These are phyloP conservation scores for Morpho helenor DNA, from an alignment of 2,888 invertebrate genomes.

Conservation along the genomic window DNA sequence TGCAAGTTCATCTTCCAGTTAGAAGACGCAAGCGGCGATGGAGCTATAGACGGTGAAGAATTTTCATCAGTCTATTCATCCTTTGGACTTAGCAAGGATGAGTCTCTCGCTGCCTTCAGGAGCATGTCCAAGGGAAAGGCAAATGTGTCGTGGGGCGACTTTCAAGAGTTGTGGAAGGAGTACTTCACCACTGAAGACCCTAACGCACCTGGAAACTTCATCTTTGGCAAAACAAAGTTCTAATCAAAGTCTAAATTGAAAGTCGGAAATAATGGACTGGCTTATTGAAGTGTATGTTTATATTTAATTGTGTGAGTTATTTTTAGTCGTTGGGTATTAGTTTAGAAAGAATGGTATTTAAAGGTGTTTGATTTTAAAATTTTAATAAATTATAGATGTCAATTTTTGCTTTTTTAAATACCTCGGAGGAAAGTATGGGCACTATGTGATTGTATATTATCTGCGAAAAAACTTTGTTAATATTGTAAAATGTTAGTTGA, in stretches of 20 bases:
- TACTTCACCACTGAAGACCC: slow-evolving; percentile 90
- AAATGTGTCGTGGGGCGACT: slow-evolving; percentile 86
- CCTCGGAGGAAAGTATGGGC: too few species aligned
- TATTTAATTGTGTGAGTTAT: too few species aligned
- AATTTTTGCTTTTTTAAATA: too few species aligned
- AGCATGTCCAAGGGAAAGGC: slow-evolving; percentile 88
- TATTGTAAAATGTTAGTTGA: too few species aligned
- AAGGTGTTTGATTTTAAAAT: too few species aligned
- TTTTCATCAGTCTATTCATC: slow-evolving; percentile 89
- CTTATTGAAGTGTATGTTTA: too few species aligned
- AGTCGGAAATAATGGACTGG: too few species aligned
- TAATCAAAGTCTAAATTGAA: slow-evolving; percentile 48
- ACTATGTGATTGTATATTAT: too few species aligned
- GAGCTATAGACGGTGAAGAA: slow-evolving; percentile 87
- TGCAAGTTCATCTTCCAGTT: slow-evolving; percentile 93
- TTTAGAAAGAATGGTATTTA: too few species aligned
- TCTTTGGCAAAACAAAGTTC: slow-evolving; percentile 89
- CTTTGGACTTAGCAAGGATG: slow-evolving; percentile 86
- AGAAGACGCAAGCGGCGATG: slow-evolving; percentile 91
- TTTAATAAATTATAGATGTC: too few species aligned
- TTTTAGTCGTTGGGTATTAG: too few species aligned
- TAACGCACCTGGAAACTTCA: slow-evolving; percentile 89
- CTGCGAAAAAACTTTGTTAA: too few species aligned
- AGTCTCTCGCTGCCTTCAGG: slow-evolving; percentile 87
- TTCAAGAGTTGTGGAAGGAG: slow-evolving; percentile 89